Evolutionary conservation across 2,888 invertebrate species (phyloP), one percentile per base, ranked within the genome.

Genomic region (Tenthredo livida): DNA sequence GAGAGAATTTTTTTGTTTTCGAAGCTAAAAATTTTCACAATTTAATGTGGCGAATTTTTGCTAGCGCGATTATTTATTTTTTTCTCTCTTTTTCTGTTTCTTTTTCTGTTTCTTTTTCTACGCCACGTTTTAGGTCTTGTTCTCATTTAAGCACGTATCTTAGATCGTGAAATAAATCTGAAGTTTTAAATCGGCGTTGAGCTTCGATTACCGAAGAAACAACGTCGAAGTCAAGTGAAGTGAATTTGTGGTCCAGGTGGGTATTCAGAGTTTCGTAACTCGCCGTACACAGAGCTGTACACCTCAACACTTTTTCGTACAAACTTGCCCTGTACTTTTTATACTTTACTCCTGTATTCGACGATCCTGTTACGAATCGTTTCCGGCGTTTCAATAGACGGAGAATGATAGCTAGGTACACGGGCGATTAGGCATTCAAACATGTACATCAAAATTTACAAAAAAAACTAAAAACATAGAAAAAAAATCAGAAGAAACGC

Each of bases 361-460:
- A 29, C 33, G 77, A 54, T 54, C 29, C 77, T 77, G 54, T 77
- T 54, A 77, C 50, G 50, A 29, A 77, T 77, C 77, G 29, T 50
- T 54, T 77, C 50, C 77, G 77, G 77, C 61, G 67, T 67, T 61
- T 61, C 25, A 25, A 47, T 77, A 50, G 29, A 77, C 50, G 29
- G 29, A 33, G 43, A 47, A 17, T 75, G n/a, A 75, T 47, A 25
- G 21, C 21, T 47, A 3, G n/a, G 75, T 47, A 25, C 10, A 47
- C 47, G 21, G 21, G 17, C 47, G 47, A 75, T 25, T 47, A 75
- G 78, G 33, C 54, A 37, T 47, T 47, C 40, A 75, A 33, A 72
- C n/a, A n/a, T 75, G 21, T 21, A 15, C 12, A 75, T 25, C 75
- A 40, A 37, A 37, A 72, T 33, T 67, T 12, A 67, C 12, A 25